A percentile compares a stretch with the other conserved stretches of the same genome.
phyloP scores from a whole-genome alignment of 2,797 vertebrate species.

The Lutjanus argentimaculatus region DNA sequence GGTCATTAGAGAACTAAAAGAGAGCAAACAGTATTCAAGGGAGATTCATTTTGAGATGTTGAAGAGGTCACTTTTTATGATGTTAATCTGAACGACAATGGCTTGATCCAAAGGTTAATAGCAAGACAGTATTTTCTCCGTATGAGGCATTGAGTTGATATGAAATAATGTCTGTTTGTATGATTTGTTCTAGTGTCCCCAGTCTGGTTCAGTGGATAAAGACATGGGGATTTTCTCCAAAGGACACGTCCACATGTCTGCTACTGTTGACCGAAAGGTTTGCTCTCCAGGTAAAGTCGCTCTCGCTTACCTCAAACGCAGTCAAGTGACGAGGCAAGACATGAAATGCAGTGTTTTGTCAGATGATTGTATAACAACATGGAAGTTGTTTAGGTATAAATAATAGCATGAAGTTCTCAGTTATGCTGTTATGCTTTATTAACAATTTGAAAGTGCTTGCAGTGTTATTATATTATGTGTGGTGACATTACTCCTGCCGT shows the following conservation, averaged over 20 bases:
- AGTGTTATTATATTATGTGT: background rate
- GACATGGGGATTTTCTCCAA: constrained; percentile 92
- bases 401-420: background rate
- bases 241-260: constrained; percentile 91
- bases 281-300: constrained; percentile 89
- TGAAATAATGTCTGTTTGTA: constrained; percentile 26
- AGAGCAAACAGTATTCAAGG: background rate
- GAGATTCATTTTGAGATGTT: background rate
- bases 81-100: background rate
- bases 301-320: background rate
- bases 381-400: background rate
- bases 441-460: background rate
- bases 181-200: constrained; percentile 86
- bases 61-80: background rate
- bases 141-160: background rate
- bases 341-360: background rate
- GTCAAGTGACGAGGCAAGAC: background rate
- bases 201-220: constrained; percentile 90
- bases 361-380: background rate
- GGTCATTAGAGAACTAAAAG: background rate
- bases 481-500: background rate
- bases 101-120: background rate
- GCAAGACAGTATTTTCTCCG: background rate
- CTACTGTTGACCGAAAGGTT: constrained; percentile 89
- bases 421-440: background rate